phyloP scores from a whole-genome alignment of 2,797 vertebrate genomes.

The Microctenopoma stevenorrisi region DNA sequence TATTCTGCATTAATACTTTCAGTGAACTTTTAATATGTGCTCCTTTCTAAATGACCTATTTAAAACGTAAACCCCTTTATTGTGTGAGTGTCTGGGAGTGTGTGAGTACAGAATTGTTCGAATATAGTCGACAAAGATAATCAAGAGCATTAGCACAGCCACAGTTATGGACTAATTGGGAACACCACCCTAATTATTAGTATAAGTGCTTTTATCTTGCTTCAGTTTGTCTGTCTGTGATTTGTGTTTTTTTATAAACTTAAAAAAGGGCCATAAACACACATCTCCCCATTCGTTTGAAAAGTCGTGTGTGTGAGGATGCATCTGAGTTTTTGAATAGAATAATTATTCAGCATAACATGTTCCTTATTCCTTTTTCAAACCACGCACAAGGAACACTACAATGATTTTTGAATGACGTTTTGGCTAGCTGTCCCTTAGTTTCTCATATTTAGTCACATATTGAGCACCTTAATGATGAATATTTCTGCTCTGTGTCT shows the following conservation, averaged over 20 bases:
- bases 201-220: not conserved
- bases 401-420: not conserved
- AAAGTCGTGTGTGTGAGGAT: not conserved
- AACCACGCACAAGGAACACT: no score
- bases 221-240: not conserved
- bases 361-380: no score
- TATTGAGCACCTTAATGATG: conserved; percentile 11
- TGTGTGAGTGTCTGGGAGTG: not conserved
- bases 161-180: conserved; percentile 3
- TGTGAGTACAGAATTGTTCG: conserved; percentile 11
- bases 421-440: not conserved
- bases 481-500: conserved; percentile 62
- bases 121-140: conserved; percentile 1
- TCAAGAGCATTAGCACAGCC: conserved; percentile 8
- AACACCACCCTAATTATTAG: conserved; percentile 10
- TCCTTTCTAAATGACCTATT: not conserved
- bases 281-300: no score
- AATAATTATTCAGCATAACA: not conserved
- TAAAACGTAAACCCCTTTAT: conserved; percentile 1
- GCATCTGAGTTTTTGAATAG: not conserved
- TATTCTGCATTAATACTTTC: not conserved
- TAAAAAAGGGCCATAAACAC: not conserved
- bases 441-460: conserved; percentile 3
- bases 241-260: conserved; percentile 7
- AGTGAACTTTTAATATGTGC: conserved; percentile 21